These are phyloP conservation scores for Platygyra sinensis DNA, from an alignment of 64 coral and sea anemone species.

Conservation along the genomic window DNA sequence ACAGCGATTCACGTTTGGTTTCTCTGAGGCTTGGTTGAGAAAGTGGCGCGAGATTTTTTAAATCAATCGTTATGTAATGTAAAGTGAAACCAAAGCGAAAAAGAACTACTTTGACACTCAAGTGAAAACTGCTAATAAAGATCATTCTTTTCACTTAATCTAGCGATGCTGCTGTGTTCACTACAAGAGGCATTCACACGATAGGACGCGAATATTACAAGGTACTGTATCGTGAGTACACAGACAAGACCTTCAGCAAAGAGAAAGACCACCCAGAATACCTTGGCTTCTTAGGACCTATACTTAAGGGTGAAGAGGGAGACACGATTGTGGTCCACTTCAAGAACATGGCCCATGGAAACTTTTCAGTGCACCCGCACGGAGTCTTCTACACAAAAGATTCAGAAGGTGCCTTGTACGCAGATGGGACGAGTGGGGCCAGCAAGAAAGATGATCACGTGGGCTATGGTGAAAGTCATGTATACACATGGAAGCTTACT, in stretches of 20 bases:
- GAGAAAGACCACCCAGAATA: constrained; percentile 62
- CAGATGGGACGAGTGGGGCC: constrained; percentile 30
- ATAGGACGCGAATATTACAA: constrained; percentile 76
- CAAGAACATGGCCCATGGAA: constrained; percentile 64
- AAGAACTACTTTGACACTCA: not conserved
- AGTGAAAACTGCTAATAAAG: not conserved
- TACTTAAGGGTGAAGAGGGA: constrained; percentile 78
- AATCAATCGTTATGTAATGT: too few species aligned
- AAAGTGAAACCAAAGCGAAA: not conserved
- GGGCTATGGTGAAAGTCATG: not conserved
- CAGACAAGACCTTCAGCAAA: constrained; percentile 49
- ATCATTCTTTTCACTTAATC: not conserved
- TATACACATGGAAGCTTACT: constrained; percentile 60
- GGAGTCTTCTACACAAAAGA: constrained; percentile 77
- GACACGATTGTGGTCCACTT: constrained; percentile 77
- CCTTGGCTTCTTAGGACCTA: constrained; percentile 77
- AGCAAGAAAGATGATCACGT: constrained; percentile 72
- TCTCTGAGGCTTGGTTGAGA: too few species aligned
- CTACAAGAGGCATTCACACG: constrained; percentile 7
- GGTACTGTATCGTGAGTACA: constrained; percentile 76
- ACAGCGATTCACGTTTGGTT: too few species aligned
- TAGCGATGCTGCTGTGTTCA: constrained; percentile 79
- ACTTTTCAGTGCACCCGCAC: constrained; percentile 74
- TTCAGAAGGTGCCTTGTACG: constrained; percentile 80
- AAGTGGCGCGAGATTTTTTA: too few species aligned